phyloP scores from a whole-genome alignment of 2,888 invertebrate species.

The Meteorus colon region DNA sequence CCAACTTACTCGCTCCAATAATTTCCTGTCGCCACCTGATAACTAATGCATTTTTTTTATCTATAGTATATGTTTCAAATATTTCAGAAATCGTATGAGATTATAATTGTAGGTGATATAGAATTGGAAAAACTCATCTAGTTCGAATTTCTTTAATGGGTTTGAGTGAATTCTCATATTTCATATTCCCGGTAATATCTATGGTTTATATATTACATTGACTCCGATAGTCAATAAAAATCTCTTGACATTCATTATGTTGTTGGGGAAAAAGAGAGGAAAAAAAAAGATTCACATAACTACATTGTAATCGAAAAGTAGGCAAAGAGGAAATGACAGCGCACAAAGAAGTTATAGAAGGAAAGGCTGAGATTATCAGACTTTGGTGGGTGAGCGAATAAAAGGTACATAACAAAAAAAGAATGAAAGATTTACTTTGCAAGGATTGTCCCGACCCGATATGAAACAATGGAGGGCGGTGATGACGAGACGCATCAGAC shows the following conservation, averaged over 20 bases:
- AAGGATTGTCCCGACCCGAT: slow-evolving; percentile 33
- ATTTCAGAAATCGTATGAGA: not conserved
- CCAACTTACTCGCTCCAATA: slow-evolving; percentile 33
- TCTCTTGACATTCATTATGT: no score
- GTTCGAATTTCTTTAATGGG: no score
- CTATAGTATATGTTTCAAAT: not conserved
- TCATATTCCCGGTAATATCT: no score
- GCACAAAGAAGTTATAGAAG: slow-evolving; percentile 53
- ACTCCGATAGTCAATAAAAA: no score
- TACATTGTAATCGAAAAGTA: slow-evolving; percentile 46
- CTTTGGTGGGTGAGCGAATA: slow-evolving; percentile 28
- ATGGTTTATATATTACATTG: no score
- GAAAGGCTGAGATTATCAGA: slow-evolving; percentile 48
- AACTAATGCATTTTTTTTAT: slow-evolving; percentile 17
- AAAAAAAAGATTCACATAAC: slow-evolving; percentile 29
- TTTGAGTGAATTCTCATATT: no score
- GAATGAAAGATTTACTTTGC: slow-evolving; percentile 19
- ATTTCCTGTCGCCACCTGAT: slow-evolving; percentile 34
- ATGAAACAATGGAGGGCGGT: slow-evolving; percentile 49
- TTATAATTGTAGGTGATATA: not conserved
- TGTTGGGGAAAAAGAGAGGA: not conserved
- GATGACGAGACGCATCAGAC: slow-evolving; percentile 50
- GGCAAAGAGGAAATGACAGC: slow-evolving; percentile 50
- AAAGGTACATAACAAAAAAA: slow-evolving; percentile 9
- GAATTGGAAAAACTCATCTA: not conserved